These are phyloP conservation scores for Cheilosia pagana DNA, from an alignment of 2,888 invertebrate species.

Conservation along the genomic window DNA sequence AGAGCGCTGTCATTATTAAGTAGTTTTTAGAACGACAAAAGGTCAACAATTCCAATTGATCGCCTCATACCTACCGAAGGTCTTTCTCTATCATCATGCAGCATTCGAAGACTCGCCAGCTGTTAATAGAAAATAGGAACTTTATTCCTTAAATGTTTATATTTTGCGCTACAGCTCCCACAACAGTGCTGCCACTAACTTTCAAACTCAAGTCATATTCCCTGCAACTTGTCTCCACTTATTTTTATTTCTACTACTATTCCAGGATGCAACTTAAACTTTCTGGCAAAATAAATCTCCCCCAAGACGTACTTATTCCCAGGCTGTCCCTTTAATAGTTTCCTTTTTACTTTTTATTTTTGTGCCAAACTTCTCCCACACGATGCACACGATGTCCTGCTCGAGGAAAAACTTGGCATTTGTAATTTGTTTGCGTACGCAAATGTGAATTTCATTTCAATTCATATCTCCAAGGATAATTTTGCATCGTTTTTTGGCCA, in stretches of 20 bases:
- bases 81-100: too few relatives aligned
- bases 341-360: too few relatives aligned
- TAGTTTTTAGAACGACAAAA: too few relatives aligned
- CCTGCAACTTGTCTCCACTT: background rate
- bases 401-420: slow-evolving; percentile 23
- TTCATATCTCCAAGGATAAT: slow-evolving; percentile 52
- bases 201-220: background rate
- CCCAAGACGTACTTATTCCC: slow-evolving; percentile 1
- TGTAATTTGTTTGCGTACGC: slow-evolving; percentile 28
- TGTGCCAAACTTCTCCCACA: background rate
- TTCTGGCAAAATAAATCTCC: slow-evolving; percentile 9
- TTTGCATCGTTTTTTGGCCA: slow-evolving; percentile 47
- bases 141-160: too few relatives aligned
- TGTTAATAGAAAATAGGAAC: too few relatives aligned
- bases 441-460: slow-evolving; percentile 50
- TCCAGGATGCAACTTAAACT: background rate
- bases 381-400: background rate
- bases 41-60: too few relatives aligned
- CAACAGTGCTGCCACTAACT: too few relatives aligned
- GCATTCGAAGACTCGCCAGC: too few relatives aligned
- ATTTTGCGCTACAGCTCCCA: too few relatives aligned
- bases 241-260: background rate
- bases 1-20: too few relatives aligned
- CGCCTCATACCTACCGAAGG: too few relatives aligned
- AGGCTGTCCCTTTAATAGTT: background rate